A percentile compares a stretch with the other conserved stretches of the same genome.
Evolutionary conservation across 2,797 vertebrate species (phyloP).

Genomic region (Macroramphosus scolopax): DNA sequence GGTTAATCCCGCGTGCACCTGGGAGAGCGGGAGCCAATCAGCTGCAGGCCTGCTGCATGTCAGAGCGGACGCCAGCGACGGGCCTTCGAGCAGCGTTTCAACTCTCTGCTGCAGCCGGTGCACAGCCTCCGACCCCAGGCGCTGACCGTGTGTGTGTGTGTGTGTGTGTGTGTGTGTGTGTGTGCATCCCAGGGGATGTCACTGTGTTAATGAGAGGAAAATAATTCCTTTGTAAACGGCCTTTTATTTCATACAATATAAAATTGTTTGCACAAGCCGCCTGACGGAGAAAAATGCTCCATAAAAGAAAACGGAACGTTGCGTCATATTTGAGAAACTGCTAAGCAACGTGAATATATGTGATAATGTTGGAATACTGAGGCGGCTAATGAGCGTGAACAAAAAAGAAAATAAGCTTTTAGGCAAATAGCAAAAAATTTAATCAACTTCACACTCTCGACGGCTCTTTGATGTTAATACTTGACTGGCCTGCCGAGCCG

Average conservation of each 20-base stretch:
- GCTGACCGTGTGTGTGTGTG: too few species aligned
- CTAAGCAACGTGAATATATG: conserved; percentile 22
- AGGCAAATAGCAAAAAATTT: conserved; percentile 27
- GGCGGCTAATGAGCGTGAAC: conserved; percentile 37
- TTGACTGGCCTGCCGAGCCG: conserved; percentile 14
- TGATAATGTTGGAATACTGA: conserved; percentile 20
- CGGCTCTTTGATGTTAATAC: conserved; percentile 44
- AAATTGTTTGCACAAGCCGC: too few species aligned
- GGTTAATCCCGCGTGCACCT: conserved; percentile 37
- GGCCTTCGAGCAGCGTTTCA: conserved; percentile 22
- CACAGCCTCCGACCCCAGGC: conserved; percentile 3
- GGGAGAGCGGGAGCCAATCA: conserved; percentile 24
- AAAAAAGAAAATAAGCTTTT: too few species aligned
- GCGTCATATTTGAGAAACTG: conserved; percentile 16
- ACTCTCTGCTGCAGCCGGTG: too few species aligned
- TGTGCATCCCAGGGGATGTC: conserved; percentile 1
- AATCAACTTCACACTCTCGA: conserved; percentile 42
- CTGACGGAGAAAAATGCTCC: too few species aligned
- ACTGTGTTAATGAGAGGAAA: conserved; percentile 26
- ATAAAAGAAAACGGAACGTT: too few species aligned
- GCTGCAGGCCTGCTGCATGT: conserved; percentile 28
- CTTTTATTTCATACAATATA: too few species aligned
- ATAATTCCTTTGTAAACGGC: too few species aligned
- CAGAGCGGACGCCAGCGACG: conserved; percentile 18
- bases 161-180: neutral